Conservation (phyloP, 1,140 invertebrate species). For the Helicoverpa armigera region DNA sequence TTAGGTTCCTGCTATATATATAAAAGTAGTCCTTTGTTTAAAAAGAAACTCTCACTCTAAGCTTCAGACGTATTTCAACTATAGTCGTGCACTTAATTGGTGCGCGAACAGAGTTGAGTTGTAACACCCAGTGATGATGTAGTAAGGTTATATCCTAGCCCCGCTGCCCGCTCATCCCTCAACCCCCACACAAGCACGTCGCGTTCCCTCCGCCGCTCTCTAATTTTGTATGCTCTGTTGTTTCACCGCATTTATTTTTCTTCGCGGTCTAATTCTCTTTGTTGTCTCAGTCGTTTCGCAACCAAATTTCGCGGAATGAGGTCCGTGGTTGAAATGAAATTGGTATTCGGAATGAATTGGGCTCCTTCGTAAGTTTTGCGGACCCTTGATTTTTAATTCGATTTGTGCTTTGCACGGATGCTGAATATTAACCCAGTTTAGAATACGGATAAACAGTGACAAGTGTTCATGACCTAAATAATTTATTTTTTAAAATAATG, state of each 20-base stretch:
- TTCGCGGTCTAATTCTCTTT: conserved; percentile 84
- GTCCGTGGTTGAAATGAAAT: conserved; percentile 81
- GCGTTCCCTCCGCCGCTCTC: conserved; percentile 62
- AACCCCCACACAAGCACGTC: conserved; percentile 21
- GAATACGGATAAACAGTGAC: conserved; percentile 20
- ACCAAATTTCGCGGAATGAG: conserved; percentile 83
- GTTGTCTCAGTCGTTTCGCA: conserved; percentile 84
- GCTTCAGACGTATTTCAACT: no score
- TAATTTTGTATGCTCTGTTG: conserved; percentile 83
- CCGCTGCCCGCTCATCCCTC: conserved; percentile 19
- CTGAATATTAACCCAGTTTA: conserved; percentile 62
- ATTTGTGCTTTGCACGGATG: conserved; percentile 63
- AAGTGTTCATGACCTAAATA: neutral
- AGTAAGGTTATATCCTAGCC: neutral
- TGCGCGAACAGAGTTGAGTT: no score
- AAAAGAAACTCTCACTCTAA: no score
- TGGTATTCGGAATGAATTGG: conserved; percentile 82
- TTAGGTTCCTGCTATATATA: no score
- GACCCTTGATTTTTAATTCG: conserved; percentile 72
- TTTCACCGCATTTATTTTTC: conserved; percentile 84
- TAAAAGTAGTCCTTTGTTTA: no score
- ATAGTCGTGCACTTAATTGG: no score
- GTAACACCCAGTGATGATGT: no score
- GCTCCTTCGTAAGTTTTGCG: conserved; percentile 63
- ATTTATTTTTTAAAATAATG: neutral